A percentile compares a stretch with the other conserved stretches of the same genome.
Conservation (phyloP, 2,113 vertebrate species). For the Phyllopteryx taeniolatus region DNA sequence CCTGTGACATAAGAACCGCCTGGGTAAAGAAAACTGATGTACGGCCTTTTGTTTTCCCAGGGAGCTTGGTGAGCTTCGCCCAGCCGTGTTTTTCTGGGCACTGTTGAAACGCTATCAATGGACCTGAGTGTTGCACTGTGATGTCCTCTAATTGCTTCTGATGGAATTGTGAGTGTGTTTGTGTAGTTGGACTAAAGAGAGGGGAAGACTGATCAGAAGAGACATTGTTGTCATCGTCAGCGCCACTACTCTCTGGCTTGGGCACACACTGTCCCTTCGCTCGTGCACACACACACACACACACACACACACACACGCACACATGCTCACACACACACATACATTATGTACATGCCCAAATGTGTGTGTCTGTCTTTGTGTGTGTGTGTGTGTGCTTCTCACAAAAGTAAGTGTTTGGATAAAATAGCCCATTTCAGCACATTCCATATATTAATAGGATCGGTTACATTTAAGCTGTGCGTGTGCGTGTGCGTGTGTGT, state of each 20-base stretch:
- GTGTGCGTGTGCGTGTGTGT: slow-evolving; percentile 15
- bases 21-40: background rate
- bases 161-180: slow-evolving; percentile 48
- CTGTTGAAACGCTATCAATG: slow-evolving; percentile 40
- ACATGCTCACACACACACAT: background rate
- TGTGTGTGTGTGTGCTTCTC: slow-evolving; percentile 1
- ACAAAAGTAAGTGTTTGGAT: slow-evolving; percentile 7
- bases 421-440: slow-evolving; percentile 31
- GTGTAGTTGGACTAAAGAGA: slow-evolving; percentile 46
- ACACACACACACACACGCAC: background rate
- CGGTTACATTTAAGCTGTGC: slow-evolving; percentile 44
- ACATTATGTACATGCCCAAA: background rate
- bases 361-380: background rate
- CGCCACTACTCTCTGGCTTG: slow-evolving; percentile 5
- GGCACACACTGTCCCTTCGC: background rate
- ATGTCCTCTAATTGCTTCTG: slow-evolving; percentile 56
- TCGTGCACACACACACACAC: background rate
- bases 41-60: slow-evolving; percentile 1
- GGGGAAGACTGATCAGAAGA: slow-evolving; percentile 41
- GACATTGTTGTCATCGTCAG: slow-evolving; percentile 33
- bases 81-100: slow-evolving; percentile 17
- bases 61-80: background rate
- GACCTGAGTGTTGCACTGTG: slow-evolving; percentile 35
- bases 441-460: slow-evolving; percentile 58
- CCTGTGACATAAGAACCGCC: background rate